These are phyloP conservation scores for Syngnathus floridae DNA, from an alignment of 2,113 vertebrate species.

Conservation along the genomic window DNA sequence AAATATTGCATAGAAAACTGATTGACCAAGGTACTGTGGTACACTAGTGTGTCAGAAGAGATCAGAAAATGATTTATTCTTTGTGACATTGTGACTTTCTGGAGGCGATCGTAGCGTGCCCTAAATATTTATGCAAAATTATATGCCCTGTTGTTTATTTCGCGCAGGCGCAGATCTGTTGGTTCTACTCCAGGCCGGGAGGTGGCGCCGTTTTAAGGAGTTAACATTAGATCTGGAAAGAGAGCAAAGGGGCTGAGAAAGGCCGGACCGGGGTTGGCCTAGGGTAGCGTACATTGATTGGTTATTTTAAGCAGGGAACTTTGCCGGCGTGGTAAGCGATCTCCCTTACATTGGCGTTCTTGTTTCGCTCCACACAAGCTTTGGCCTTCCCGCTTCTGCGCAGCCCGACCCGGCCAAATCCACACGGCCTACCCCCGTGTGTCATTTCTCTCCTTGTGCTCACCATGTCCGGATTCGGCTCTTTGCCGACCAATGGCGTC, in stretches of 20 bases:
- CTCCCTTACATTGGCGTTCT: slow-evolving; percentile 31
- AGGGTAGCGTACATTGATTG: slow-evolving; percentile 44
- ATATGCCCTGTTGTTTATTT: too few relatives aligned
- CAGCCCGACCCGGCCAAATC: slow-evolving; percentile 58
- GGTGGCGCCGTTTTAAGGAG: slow-evolving; percentile 14
- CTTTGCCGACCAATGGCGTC: slow-evolving; percentile 69
- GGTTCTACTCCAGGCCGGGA: slow-evolving; percentile 14
- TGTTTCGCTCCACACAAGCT: slow-evolving; percentile 33
- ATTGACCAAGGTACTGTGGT: too few relatives aligned
- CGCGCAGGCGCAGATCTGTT: neutral
- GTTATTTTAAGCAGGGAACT: slow-evolving; percentile 41
- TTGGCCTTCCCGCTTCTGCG: slow-evolving; percentile 73
- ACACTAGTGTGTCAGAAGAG: too few relatives aligned
- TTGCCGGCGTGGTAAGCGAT: slow-evolving; percentile 49
- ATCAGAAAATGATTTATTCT: too few relatives aligned
- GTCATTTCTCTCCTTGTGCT: slow-evolving; percentile 31
- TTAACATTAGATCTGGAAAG: neutral
- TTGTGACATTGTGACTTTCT: neutral
- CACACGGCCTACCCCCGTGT: slow-evolving; percentile 33
- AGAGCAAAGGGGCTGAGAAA: neutral
- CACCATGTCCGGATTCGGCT: slow-evolving; percentile 76
- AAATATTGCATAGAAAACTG: too few relatives aligned
- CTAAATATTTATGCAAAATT: neutral
- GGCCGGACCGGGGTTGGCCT: slow-evolving; percentile 3
- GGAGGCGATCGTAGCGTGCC: neutral